A percentile compares a stretch with the other conserved stretches of the same genome.
Conservation (phyloP, 2,888 invertebrate species). For the Serripes groenlandicus region DNA sequence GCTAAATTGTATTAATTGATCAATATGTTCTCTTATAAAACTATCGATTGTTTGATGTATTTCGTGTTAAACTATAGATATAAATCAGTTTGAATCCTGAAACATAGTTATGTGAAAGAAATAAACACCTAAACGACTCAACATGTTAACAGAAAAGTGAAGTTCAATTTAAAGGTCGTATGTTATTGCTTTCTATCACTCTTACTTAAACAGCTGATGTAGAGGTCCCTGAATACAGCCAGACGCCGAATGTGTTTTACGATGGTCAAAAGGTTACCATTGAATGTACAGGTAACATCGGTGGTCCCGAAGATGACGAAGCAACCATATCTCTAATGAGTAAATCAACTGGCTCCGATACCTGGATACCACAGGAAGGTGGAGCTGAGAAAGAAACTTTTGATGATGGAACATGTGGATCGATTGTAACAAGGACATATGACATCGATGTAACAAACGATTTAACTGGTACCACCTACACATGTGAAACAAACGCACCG, state of each 20-base stretch:
- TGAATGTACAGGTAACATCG: neutral
- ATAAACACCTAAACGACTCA: too few relatives aligned
- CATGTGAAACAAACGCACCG: neutral
- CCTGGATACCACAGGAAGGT: neutral
- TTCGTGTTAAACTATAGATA: too few relatives aligned
- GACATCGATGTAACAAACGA: neutral
- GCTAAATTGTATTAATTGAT: too few relatives aligned
- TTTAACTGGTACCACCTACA: neutral
- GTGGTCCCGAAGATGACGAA: neutral
- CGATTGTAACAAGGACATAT: neutral
- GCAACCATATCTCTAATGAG: neutral
- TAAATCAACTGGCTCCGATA: neutral
- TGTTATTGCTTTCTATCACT: too few relatives aligned
- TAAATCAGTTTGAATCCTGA: too few relatives aligned
- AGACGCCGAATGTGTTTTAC: neutral
- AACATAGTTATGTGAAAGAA: too few relatives aligned
- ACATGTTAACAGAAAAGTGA: too few relatives aligned
- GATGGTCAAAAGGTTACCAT: neutral
- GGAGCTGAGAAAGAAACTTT: neutral
- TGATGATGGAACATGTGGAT: conserved; percentile 8
- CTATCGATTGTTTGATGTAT: too few relatives aligned
- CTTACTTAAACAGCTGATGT: conserved; percentile 18
- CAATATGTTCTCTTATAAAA: too few relatives aligned
- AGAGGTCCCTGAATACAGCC: neutral
- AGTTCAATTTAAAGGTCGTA: too few relatives aligned